A percentile compares a stretch with the other conserved stretches of the same genome.
Conservation (phyloP, 92 coral and sea anemone species). For the Parazoanthus atlanticus region DNA sequence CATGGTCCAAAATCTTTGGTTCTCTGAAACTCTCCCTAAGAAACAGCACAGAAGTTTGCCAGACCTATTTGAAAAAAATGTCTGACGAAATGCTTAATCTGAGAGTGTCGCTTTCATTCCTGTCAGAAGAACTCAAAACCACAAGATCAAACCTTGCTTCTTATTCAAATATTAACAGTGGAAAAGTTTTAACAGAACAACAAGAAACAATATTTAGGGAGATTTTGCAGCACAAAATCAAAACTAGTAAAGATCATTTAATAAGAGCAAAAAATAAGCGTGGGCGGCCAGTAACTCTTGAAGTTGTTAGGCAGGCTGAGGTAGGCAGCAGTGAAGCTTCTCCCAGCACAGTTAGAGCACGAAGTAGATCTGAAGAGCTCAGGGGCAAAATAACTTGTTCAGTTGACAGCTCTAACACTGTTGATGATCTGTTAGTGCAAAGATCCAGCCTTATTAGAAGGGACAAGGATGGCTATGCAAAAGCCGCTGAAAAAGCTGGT, state of each 20-base stretch:
- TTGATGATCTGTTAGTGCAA: neutral
- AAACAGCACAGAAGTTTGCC: neutral
- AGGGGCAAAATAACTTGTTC: neutral
- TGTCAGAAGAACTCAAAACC: neutral
- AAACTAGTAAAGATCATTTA: neutral
- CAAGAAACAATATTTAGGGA: conserved; percentile 12
- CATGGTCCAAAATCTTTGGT: conserved; percentile 6
- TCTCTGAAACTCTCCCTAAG: neutral
- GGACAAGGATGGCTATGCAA: neutral
- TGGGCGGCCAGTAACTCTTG: conserved; percentile 4
- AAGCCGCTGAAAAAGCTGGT: neutral
- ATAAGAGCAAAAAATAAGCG: neutral
- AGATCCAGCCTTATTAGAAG: neutral
- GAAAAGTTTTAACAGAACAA: neutral
- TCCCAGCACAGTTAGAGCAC: neutral
- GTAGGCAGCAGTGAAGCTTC: conserved; percentile 17
- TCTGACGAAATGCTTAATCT: neutral
- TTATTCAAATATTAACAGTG: neutral
- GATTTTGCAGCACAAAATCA: conserved; percentile 3
- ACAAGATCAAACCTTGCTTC: neutral
- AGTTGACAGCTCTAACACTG: conserved; percentile 11
- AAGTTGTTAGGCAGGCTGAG: conserved; percentile 7
- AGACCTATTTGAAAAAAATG: neutral
- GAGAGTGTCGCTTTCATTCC: neutral
- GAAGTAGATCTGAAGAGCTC: conserved; percentile 16